Evolutionary conservation across 1,140 invertebrate species (phyloP), one percentile per base, ranked within the genome.

Genomic region (Trialeurodes vaporariorum): DNA sequence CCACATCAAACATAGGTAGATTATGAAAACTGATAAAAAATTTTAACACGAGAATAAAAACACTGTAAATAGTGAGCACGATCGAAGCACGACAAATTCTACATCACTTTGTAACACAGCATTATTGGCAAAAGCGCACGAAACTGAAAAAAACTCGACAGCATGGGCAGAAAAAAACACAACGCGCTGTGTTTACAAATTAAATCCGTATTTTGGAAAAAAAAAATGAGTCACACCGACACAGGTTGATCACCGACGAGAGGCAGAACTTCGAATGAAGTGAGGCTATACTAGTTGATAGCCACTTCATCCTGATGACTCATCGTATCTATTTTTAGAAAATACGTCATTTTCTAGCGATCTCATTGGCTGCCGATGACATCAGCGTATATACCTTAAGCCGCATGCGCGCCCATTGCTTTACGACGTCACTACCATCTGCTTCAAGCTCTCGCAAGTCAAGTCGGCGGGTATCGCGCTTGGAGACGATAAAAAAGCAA

Each of bases 271-370:
- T 73, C 72, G 71, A 75, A 76, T 76, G 73, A 76, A 79, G 75
- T 79, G 76, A 75, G 76, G 74, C 74, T 68, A 73, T 73, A 75
- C 76, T 73, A 74, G 74, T 76, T 76, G 69, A 73, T 76, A 77
- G 74, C 70, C 72, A 74, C 77, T 79, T 81, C 77, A 80, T 79
- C 79, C 74, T 75, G 74, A 77, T 81, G 81, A 81, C 75, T 81
- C 80, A 81, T 72, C 64, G 49, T 23, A 26, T 61, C 74, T 78
- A 78, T 80, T 78, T 78, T 78, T 80, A 79, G 71, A 69, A 40
- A 59, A 75, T 73, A 73, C 79, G 79, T 81, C 81, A 82, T 26
- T 59, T 25, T 0, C 0, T 0, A 0, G 59, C 21, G 1, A 1
- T 27, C 9, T 12, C 40, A 81, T 80, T 81, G 79, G 80, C 49